These are phyloP conservation scores for Echeneis naucrates DNA, from an alignment of 2,797 vertebrate species.

Conservation along the genomic window DNA sequence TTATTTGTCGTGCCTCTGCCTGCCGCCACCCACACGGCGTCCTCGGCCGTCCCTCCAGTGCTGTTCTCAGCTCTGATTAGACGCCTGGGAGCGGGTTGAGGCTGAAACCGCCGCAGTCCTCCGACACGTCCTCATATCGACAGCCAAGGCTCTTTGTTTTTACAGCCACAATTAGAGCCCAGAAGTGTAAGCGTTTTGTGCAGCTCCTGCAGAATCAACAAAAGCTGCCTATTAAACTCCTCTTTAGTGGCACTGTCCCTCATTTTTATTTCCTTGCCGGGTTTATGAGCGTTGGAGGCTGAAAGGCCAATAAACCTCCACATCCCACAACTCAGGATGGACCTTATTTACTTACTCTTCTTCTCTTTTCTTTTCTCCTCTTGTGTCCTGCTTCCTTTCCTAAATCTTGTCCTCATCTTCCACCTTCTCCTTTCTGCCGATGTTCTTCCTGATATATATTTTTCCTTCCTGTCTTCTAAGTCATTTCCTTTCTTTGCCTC, in stretches of 20 bases:
- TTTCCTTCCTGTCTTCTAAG: background rate
- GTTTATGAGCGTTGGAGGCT: constrained; percentile 45
- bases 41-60: constrained; percentile 13
- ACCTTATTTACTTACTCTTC: constrained; percentile 4
- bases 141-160: constrained; percentile 36
- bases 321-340: constrained; percentile 7
- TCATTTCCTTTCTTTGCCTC: background rate
- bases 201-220: constrained; percentile 75
- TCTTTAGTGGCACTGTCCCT: constrained; percentile 56
- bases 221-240: constrained; percentile 71
- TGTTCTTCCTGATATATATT: background rate
- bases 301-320: constrained; percentile 36
- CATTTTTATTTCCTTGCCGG: constrained; percentile 42
- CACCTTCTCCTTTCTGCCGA: background rate
- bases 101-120: constrained; percentile 28
- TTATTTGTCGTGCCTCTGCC: constrained; percentile 7
- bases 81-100: constrained; percentile 7
- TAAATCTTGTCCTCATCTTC: background rate
- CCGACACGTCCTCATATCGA: background rate
- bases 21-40: constrained; percentile 24
- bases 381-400: background rate
- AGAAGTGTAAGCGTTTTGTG: constrained; percentile 58
- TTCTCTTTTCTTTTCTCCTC: background rate
- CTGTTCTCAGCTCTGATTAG: constrained; percentile 46
- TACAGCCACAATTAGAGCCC: constrained; percentile 54